Evolutionary conservation across 2,888 invertebrate genomes (phyloP), one percentile per base, ranked within the genome.

Genomic region (Eupithecia dodoneata): DNA sequence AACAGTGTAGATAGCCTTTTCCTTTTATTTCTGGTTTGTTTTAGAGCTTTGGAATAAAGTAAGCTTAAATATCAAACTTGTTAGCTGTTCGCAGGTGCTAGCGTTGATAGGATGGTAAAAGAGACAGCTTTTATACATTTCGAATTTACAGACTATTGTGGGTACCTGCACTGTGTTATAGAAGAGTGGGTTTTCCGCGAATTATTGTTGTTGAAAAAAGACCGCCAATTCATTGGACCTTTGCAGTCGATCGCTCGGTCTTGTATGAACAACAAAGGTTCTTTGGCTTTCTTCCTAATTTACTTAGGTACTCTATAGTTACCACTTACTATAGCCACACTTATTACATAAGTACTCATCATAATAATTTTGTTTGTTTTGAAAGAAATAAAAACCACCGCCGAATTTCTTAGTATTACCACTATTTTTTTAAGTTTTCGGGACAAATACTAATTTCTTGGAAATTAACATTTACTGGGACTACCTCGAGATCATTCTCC

Each of bases 1-100:
- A 76, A 76, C 59, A 67, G 77, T 76, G 73, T 71, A 69, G 78
- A 77, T 79, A 76, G 76, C 75, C 76, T 74, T 80, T 78, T 69
- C 78, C 30, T 76, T 75, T 75, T 75, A 66, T 72, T 45, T 66
- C 41, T 44, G 12, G 30, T 78, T 78, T 67, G 70, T 63, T 72
- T 30, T 42, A 72, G 59, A 75, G 73, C 71, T 72, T 74, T 72
- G 6, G 71, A 69, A 74, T 42, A 69, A 75, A 75, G 52, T 72
- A 49, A 52, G 47, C 49, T 70, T 18, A 73, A 78, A 59, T 63
- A 79, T 77, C 15, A 47, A 66, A 78, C 74, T 77, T 79, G 72
- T 69, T 52, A 79, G 78, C 75, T 77, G 76, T 18, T 63, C 63
- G 63, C 63, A 63, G 63, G 63, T 63, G 63, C 30, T 63, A 63